A percentile compares a stretch with the other conserved stretches of the same genome.
Conservation (phyloP, 2,113 vertebrate species). For the Lutjanus erythropterus region DNA sequence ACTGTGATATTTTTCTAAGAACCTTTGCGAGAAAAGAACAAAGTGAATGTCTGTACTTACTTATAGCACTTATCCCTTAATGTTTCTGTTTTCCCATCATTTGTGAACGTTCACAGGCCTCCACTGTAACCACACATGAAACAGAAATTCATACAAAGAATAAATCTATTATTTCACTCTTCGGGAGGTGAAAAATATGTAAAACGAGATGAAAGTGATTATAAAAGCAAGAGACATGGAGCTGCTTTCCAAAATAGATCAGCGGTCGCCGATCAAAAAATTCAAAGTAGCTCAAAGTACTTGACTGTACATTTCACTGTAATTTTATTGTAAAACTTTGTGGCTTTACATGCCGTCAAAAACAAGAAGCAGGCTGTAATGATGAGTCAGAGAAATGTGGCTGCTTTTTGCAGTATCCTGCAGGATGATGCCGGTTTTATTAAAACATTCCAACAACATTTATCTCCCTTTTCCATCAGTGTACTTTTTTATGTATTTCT, state of each 20-base stretch:
- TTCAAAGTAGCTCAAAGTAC: neutral
- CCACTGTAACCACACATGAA: neutral
- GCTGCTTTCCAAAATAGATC: neutral
- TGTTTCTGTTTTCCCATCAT: constrained; percentile 8
- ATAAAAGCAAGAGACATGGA: neutral
- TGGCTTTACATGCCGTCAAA: neutral
- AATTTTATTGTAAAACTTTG: neutral
- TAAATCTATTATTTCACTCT: constrained; percentile 4
- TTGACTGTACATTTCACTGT: neutral
- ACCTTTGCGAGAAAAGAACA: constrained; percentile 1
- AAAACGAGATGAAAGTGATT: neutral
- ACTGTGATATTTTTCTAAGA: constrained; percentile 24
- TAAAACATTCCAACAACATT: too few species aligned
- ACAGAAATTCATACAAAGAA: neutral
- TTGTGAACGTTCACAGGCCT: neutral
- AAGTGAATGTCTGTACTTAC: neutral
- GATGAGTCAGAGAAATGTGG: too few species aligned
- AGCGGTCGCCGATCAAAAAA: too few species aligned
- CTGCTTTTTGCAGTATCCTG: too few species aligned
- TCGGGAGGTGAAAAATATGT: neutral
- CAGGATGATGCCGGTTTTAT: too few species aligned
- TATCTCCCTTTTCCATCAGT: too few species aligned
- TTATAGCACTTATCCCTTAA: neutral
- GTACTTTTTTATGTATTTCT: too few species aligned
- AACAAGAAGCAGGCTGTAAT: too few species aligned